Evolutionary conservation across 2,888 invertebrate genomes (phyloP).

Genomic region (Diarsia mendica): DNA sequence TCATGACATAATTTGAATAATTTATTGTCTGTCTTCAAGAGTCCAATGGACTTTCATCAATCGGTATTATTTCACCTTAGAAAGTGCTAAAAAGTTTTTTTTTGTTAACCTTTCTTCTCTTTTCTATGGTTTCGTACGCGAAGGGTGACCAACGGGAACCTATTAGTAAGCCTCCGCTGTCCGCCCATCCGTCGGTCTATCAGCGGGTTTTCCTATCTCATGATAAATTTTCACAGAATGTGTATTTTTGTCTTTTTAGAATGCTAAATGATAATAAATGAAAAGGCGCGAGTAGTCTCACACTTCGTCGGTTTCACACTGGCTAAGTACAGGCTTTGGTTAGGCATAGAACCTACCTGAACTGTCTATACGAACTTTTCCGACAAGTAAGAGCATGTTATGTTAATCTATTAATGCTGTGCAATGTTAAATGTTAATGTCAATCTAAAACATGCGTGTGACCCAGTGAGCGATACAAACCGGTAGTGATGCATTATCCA

Average conservation of each 20-base stretch:
- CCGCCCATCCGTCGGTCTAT: too few relatives aligned
- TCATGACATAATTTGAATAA: conserved; percentile 13
- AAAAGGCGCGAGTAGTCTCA: too few relatives aligned
- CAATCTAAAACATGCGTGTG: conserved; percentile 46
- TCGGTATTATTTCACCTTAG: not conserved
- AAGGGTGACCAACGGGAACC: too few relatives aligned
- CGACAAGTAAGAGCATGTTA: conserved; percentile 31
- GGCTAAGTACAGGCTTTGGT: not conserved
- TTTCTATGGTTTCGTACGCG: too few relatives aligned
- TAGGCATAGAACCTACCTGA: not conserved
- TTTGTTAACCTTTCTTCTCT: not conserved
- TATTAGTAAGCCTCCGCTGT: too few relatives aligned
- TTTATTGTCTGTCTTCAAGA: conserved; percentile 24
- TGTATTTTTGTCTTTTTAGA: too few relatives aligned
- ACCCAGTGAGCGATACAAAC: conserved; percentile 56
- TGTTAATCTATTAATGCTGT: conserved; percentile 46
- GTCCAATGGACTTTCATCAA: conserved; percentile 4
- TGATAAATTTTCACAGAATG: too few relatives aligned
- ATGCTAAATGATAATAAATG: too few relatives aligned
- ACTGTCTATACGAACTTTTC: conserved; percentile 1
- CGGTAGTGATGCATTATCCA: conserved; percentile 58
- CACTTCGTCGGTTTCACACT: too few relatives aligned
- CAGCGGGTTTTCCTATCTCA: too few relatives aligned
- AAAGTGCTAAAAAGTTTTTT: conserved; percentile 1
- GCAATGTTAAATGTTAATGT: conserved; percentile 40